Evolutionary conservation across 2,888 invertebrate genomes (phyloP), one percentile per base, ranked within the genome.

Genomic region (Lepidonotus clava): DNA sequence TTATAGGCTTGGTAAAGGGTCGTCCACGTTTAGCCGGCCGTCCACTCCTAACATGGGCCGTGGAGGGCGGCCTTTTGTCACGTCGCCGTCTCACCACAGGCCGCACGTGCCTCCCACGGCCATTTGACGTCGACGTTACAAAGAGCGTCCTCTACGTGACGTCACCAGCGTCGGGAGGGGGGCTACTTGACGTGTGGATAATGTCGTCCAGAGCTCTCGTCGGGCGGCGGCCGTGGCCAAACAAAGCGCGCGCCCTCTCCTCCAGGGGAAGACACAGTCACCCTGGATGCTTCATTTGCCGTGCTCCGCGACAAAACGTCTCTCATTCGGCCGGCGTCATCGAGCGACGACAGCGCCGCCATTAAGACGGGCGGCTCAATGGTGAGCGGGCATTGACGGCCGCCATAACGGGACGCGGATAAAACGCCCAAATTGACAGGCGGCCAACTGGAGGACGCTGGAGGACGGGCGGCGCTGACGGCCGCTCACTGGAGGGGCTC

Each of bases 371-470:
- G 36, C 36, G 14, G 71, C 71, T 71, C 71, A 71, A 71, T 71
- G 38, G 71, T 38, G 36, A n/a, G 38, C 38, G 71, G 11, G 41
- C 80, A 80, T 80, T 80, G 46, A 80, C 51, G 46, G 80, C 80
- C 80, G 80, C 41, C 80, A 80, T 80, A 80, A 80, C 46, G 46
- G 80, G 80, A 6, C 80, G 46, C 28, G 51, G 46, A 80, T 80
- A 80, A 80, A 80, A 80, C 80, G 80, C 46, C 32, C 46, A 80
- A 80, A 80, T 80, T 80, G 80, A 80, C 80, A 80, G 80, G 46
- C 46, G 46, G 46, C 51, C 80, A 32, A 28, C 80, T 46, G 80
- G 80, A 80, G 80, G 80, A 80, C 46, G 80, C 80, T 41, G 46
- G 24, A 80, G 41, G 80, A 80, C 80, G 51, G 24, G 5, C 41